These are phyloP conservation scores for Allobates femoralis DNA, from an alignment of 2,797 vertebrate species.

Conservation along the genomic window DNA sequence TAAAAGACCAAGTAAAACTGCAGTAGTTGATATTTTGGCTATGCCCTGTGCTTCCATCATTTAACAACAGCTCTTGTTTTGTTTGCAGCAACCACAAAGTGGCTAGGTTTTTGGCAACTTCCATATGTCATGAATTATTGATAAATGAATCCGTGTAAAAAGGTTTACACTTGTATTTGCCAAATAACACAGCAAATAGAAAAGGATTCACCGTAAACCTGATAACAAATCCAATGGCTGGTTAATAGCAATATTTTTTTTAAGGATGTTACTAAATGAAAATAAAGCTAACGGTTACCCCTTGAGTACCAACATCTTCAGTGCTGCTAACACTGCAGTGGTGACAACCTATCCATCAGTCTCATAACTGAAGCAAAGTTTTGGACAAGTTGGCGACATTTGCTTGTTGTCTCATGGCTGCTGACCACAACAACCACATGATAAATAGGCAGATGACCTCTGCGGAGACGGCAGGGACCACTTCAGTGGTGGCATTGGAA, in stretches of 20 bases:
- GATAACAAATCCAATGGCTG: not conserved
- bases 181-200: not conserved
- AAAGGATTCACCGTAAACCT: not conserved
- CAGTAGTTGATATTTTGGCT: slow-evolving; percentile 8
- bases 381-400: too few species aligned
- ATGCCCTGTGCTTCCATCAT: not conserved
- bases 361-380: too few species aligned
- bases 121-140: slow-evolving; percentile 26
- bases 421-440: too few species aligned
- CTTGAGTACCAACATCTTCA: too few species aligned
- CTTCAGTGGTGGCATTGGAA: too few species aligned
- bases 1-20: not conserved
- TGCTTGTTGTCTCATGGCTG: too few species aligned
- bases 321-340: too few species aligned
- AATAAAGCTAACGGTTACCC: too few species aligned
- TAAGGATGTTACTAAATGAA: too few species aligned
- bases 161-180: slow-evolving; percentile 31
- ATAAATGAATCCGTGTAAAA: slow-evolving; percentile 24
- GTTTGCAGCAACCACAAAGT: slow-evolving; percentile 6
- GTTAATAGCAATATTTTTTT: not conserved
- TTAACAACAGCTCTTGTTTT: not conserved
- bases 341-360: too few species aligned
- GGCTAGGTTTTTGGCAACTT: slow-evolving; percentile 16
- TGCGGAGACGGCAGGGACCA: too few species aligned
- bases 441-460: too few species aligned